Evolutionary conservation across 2,797 vertebrate species (phyloP), one percentile per base, ranked within the genome.

Genomic region (Neosilurus mollespiculum): DNA sequence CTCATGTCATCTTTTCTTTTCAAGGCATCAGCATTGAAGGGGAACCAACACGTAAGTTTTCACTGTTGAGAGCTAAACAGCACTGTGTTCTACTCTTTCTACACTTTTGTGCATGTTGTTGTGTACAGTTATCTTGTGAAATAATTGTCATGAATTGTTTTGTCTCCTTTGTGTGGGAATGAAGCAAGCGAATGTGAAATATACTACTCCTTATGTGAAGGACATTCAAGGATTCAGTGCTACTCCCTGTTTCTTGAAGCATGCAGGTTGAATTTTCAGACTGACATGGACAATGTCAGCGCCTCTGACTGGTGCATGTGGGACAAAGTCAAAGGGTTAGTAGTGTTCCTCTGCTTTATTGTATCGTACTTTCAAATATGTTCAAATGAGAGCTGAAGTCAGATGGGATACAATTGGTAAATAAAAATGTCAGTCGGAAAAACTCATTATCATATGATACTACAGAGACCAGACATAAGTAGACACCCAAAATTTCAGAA

Each of bases 261-360:
- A 0, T 0, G 70, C 0, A 88, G 88, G 51, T 3, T 70, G 9
- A 0, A 0, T 0, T 95, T 93, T 72, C 0, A 49, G 3, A 0
- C 0, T 0, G 4, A 22, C 14, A 94, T 95, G 93, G 0, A 0
- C 0, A 78, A 82, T 18, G 73, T 92, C 3, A 94, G 92, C 84
- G 85, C 30, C 87, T 88, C 85, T 0, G 89, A 93, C 73, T 92
- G 91, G 91, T 95, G 94, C 86, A 78, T 66, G 61, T 93, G 94
- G 94, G 81, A 86, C 56, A 92, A 90, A 18, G 92, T 95, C 65
- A 93, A 90, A 49, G 84, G 92, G 94, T 95, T 81, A 89, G 90
- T 75, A 24, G 9, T 30, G 20, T 24, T 80, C 26, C 37, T 30
- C 30, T 30, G 30, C 30, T 30, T 30, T 30, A 30, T 30, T 30